Evolutionary conservation across 2,888 invertebrate species (phyloP).

Genomic region (Cactoblastis cactorum): DNA sequence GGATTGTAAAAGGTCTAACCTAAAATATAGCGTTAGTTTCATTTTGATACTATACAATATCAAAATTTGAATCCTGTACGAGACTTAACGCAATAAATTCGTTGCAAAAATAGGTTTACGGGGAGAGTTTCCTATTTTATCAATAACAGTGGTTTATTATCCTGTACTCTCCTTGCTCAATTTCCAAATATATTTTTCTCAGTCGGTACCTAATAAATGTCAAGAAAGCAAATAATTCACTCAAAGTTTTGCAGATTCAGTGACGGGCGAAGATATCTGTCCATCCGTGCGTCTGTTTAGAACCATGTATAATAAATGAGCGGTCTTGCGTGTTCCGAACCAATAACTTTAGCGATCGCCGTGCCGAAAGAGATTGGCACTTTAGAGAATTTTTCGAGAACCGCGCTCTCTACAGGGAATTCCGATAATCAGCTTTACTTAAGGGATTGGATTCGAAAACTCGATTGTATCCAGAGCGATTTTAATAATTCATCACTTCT

Average conservation of each 20-base stretch:
- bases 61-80: constrained; percentile 16
- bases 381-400: constrained; percentile 64
- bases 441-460: constrained; percentile 74
- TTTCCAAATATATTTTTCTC: constrained; percentile 65
- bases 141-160: constrained; percentile 60
- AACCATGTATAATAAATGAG: constrained; percentile 61
- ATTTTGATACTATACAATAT: background rate
- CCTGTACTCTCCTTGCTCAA: constrained; percentile 65
- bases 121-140: constrained; percentile 52
- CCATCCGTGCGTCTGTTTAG: constrained; percentile 21
- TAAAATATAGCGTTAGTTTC: no score
- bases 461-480: constrained; percentile 71
- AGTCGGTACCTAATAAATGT: constrained; percentile 63
- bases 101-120: constrained; percentile 62
- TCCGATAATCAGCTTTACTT: constrained; percentile 76
- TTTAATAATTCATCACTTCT: constrained; percentile 74
- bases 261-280: constrained; percentile 24
- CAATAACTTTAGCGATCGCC: constrained; percentile 57
- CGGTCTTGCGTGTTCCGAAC: constrained; percentile 50
- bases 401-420: constrained; percentile 54
- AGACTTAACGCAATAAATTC: constrained; percentile 63
- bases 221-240: constrained; percentile 54
- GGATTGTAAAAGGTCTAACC: no score
- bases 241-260: constrained; percentile 47
- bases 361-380: constrained; percentile 64